Evolutionary conservation across 2,888 invertebrate species (phyloP).

Genomic region (Agrilus mali): DNA sequence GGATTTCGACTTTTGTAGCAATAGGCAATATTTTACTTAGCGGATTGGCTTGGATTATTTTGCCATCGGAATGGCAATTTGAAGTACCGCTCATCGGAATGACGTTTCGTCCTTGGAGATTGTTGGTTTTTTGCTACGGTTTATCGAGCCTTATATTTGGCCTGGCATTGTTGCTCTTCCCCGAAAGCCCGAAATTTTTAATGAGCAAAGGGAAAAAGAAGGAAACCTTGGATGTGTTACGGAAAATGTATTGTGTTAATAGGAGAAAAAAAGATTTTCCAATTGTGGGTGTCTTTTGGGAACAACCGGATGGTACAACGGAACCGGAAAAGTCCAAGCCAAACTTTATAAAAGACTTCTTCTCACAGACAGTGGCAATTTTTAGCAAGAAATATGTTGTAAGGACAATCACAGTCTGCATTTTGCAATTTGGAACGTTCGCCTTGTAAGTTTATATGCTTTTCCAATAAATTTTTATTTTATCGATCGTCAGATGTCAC

Average conservation of each 20-base stretch:
- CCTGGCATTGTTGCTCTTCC: constrained; percentile 22
- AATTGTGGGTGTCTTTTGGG: constrained; percentile 24
- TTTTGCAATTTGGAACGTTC: constrained; percentile 33
- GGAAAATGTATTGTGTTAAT: constrained; percentile 27
- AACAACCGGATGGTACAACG: constrained; percentile 16
- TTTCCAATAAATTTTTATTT: not conserved
- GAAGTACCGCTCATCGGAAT: constrained; percentile 36
- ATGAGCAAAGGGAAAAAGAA: constrained; percentile 24
- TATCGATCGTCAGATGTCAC: too few relatives aligned
- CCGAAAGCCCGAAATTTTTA: constrained; percentile 34
- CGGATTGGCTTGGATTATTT: constrained; percentile 29
- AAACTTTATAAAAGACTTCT: constrained; percentile 19
- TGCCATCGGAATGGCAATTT: constrained; percentile 29
- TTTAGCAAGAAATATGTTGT: constrained; percentile 23
- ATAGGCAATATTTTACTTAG: constrained; percentile 29
- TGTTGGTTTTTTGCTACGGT: constrained; percentile 28
- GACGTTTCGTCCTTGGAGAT: constrained; percentile 28
- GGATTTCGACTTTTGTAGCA: constrained; percentile 31
- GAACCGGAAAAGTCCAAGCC: constrained; percentile 6
- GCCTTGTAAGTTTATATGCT: constrained; percentile 25
- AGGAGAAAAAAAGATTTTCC: constrained; percentile 26
- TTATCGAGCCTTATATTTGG: constrained; percentile 27
- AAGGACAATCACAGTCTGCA: constrained; percentile 30
- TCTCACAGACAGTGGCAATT: constrained; percentile 31
- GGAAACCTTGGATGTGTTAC: constrained; percentile 26